phyloP scores from a whole-genome alignment of 2,888 invertebrate species.

The Pseudococcus jackbeardsleyi region DNA sequence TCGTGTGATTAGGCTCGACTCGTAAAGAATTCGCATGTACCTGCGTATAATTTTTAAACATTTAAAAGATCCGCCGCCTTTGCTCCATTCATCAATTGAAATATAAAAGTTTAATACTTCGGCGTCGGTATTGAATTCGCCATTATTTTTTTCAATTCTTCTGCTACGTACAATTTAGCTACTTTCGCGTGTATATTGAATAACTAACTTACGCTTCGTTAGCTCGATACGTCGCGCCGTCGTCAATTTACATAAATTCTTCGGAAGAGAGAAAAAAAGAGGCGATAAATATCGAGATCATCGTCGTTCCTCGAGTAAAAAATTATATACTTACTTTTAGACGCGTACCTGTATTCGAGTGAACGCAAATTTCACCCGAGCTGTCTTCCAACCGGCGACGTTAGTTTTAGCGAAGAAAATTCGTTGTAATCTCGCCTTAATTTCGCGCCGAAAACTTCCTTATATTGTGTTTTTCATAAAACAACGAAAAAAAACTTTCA shows the following conservation, averaged over 20 bases:
- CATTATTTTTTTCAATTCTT: not conserved
- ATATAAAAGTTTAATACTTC: not conserved
- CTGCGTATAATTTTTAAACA: not conserved
- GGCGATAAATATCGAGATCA: constrained; percentile 8
- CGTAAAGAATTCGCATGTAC: too few relatives aligned
- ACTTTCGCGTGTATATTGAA: not conserved
- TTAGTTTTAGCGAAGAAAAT: not conserved
- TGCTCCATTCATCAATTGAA: not conserved
- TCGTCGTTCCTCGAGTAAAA: not conserved
- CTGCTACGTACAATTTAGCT: not conserved
- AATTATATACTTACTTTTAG: not conserved
- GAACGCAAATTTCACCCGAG: not conserved
- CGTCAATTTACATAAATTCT: not conserved
- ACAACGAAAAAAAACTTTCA: constrained; percentile 7
- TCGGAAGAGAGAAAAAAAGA: not conserved
- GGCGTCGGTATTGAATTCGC: not conserved
- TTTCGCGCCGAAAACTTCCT: constrained; percentile 6
- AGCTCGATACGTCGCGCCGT: not conserved
- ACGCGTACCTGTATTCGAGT: not conserved
- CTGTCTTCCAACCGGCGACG: not conserved
- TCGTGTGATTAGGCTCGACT: not conserved
- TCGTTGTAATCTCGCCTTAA: not conserved
- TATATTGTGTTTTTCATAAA: not conserved
- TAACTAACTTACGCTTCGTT: not conserved
- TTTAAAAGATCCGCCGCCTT: not conserved